Percentiles rank a stretch among this genome's conserved stretches.
Evolutionary conservation across 2,797 vertebrate genomes (phyloP).

Genomic region (Cyclopterus lumpus): DNA sequence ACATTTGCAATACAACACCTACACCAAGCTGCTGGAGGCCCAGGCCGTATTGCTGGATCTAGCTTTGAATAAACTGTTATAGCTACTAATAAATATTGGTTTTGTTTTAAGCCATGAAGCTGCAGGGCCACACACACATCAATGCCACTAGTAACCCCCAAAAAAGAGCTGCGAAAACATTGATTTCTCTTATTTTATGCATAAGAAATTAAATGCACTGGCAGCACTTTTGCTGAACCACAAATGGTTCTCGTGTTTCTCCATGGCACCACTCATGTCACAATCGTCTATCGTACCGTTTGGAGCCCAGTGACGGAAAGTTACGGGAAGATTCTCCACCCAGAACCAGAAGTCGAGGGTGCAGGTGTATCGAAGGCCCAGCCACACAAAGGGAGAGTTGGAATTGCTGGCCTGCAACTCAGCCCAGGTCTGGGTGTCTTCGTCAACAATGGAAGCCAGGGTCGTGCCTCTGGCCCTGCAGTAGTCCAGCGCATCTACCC

Average conservation of each 20-base stretch:
- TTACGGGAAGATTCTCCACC: conserved; percentile 3
- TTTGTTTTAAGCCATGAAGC: neutral
- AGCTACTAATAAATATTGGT: neutral
- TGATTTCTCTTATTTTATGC: neutral
- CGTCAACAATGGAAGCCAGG: conserved; percentile 52
- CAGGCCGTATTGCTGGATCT: no score
- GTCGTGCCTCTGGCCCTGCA: conserved; percentile 38
- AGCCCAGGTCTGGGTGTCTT: conserved; percentile 25
- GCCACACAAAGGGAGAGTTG: conserved; percentile 48
- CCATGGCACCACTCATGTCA: conserved; percentile 46
- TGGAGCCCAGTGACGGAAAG: conserved; percentile 28
- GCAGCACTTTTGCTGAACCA: conserved; percentile 37
- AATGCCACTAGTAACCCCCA: neutral
- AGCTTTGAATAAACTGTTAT: neutral
- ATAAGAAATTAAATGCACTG: conserved; percentile 47
- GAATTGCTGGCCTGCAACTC: conserved; percentile 12
- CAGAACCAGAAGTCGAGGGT: conserved; percentile 68
- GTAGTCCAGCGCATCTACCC: conserved; percentile 49
- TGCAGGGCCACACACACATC: neutral
- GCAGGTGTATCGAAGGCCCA: conserved; percentile 64
- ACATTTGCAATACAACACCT: neutral
- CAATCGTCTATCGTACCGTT: neutral
- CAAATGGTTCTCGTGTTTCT: neutral
- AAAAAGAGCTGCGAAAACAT: neutral
- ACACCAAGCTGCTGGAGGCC: no score